These are phyloP conservation scores for Anoplophora glabripennis DNA, from an alignment of 1,140 invertebrate genomes.

Conservation along the genomic window DNA sequence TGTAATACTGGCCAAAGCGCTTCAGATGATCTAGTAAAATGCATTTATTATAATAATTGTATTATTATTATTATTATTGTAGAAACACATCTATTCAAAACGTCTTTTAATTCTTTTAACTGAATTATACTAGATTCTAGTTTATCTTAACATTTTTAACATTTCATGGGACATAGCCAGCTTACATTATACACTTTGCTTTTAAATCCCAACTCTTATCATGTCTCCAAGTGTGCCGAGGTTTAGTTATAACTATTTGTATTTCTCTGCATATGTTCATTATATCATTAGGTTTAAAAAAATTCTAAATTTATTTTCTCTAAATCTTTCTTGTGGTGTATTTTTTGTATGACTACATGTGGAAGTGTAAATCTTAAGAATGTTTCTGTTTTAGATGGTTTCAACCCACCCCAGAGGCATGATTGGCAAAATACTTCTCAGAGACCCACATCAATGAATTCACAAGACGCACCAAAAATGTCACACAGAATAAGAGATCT, in stretches of 20 bases:
- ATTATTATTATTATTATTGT: too few species aligned
- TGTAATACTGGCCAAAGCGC: too few species aligned
- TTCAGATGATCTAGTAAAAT: too few species aligned
- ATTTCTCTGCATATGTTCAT: background rate
- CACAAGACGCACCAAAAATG: slow-evolving; percentile 33
- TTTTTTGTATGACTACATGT: slow-evolving; percentile 10
- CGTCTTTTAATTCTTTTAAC: too few species aligned
- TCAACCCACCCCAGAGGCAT: slow-evolving; percentile 15
- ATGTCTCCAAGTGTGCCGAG: background rate
- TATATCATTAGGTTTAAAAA: background rate
- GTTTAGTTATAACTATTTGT: background rate
- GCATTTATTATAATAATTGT: too few species aligned
- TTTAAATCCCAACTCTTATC: too few species aligned
- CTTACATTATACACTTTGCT: too few species aligned
- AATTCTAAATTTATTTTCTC: slow-evolving; percentile 1
- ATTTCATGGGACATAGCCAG: too few species aligned
- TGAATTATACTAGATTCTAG: too few species aligned
- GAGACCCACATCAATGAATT: slow-evolving; percentile 26
- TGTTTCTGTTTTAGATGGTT: slow-evolving; percentile 15
- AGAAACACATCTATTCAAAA: too few species aligned
- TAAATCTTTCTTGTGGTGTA: slow-evolving; percentile 8
- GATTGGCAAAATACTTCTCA: slow-evolving; percentile 25
- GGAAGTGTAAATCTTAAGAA: background rate
- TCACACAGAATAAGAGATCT: slow-evolving; percentile 36
- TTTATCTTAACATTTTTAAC: too few species aligned